phyloP scores from a whole-genome alignment of 2,113 vertebrate genomes.

The Panthera uncia region DNA sequence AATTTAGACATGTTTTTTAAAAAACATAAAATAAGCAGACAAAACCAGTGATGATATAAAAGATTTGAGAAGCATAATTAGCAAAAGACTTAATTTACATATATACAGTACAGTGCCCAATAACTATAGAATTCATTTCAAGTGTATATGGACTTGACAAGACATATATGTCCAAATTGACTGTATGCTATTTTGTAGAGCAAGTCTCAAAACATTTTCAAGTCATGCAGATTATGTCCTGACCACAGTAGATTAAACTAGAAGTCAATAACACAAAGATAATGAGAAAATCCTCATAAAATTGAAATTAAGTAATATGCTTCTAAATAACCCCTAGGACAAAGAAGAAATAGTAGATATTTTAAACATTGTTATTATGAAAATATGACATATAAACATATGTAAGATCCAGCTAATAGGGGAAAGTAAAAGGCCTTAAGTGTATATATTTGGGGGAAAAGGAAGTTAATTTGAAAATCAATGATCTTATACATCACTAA shows the following conservation, averaged over 20 bases:
- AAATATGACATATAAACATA: background rate
- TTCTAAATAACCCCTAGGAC: background rate
- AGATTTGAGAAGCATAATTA: background rate
- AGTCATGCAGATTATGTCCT: background rate
- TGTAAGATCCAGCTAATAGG: background rate
- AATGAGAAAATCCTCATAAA: background rate
- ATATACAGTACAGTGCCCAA: background rate
- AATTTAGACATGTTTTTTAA: background rate
- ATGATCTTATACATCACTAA: background rate
- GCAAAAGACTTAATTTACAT: background rate
- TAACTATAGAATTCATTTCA: background rate
- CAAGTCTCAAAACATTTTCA: background rate
- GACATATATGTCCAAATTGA: background rate
- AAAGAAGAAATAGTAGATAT: background rate
- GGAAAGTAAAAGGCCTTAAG: background rate
- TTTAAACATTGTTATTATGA: background rate
- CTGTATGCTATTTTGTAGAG: background rate
- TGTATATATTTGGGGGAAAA: background rate
- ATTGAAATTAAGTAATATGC: background rate
- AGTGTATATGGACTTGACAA: background rate
- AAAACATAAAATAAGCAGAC: background rate
- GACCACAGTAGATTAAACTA: background rate
- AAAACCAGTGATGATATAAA: background rate
- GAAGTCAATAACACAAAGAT: background rate
- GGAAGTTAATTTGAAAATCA: background rate